These are phyloP conservation scores for Trematomus loennbergii DNA, from an alignment of 2,113 vertebrate genomes.

Conservation along the genomic window DNA sequence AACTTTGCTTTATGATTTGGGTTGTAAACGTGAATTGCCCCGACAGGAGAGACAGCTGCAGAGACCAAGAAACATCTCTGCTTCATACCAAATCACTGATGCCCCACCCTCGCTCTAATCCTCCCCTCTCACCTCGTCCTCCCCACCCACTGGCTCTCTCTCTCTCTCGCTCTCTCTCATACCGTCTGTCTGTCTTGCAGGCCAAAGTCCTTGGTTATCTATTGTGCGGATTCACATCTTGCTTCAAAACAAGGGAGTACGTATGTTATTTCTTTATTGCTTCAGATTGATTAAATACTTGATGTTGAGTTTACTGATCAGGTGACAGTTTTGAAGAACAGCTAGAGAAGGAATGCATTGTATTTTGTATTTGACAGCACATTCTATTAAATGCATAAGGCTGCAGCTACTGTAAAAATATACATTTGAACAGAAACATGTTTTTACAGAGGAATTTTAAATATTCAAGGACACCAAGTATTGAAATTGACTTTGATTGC, in stretches of 20 bases:
- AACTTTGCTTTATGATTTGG: slow-evolving; percentile 54
- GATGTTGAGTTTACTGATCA: not conserved
- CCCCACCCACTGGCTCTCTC: not conserved
- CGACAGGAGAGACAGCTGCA: not conserved
- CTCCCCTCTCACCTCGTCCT: no score
- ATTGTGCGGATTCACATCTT: slow-evolving; percentile 22
- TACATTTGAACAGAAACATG: not conserved
- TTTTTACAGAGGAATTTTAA: not conserved
- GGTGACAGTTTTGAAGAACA: not conserved
- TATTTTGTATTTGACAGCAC: not conserved
- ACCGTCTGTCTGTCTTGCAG: not conserved
- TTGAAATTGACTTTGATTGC: not conserved
- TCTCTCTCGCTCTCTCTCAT: not conserved
- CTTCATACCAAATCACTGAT: not conserved
- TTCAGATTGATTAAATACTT: not conserved
- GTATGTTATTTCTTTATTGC: not conserved
- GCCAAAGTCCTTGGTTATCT: slow-evolving; percentile 74
- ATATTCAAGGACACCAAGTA: not conserved
- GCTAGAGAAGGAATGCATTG: not conserved
- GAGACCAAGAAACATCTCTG: not conserved
- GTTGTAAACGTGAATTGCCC: slow-evolving; percentile 40
- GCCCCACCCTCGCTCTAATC: not conserved
- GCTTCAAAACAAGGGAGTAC: slow-evolving; percentile 8
- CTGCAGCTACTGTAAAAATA: not conserved
- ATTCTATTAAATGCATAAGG: not conserved